Percentiles rank a stretch among this genome's conserved stretches.
These are phyloP conservation scores for Heliconius melpomene DNA, from an alignment of 1,140 invertebrate species.

Conservation along the genomic window DNA sequence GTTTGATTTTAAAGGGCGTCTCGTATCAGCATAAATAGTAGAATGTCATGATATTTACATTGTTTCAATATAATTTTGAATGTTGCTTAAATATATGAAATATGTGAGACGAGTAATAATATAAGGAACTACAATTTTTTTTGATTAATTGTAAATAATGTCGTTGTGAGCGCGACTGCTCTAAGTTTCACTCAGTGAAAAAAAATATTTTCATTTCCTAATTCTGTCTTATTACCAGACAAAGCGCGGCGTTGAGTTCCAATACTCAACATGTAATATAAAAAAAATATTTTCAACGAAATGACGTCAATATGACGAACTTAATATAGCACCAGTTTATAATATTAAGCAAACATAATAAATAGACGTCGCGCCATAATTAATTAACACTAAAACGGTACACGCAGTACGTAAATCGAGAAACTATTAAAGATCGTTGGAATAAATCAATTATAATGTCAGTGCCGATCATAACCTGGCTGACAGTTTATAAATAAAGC, in stretches of 20 bases:
- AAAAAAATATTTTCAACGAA: background rate
- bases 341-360: conserved; percentile 15
- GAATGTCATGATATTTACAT: background rate
- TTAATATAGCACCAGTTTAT: background rate
- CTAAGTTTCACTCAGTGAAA: no score
- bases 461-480: conserved; percentile 22
- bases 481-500: conserved; percentile 21
- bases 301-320: background rate
- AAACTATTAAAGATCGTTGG: conserved; percentile 27
- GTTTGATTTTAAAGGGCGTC: background rate
- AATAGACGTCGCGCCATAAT: conserved; percentile 12
- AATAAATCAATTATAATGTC: conserved; percentile 36
- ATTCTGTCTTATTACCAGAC: no score
- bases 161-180: no score
- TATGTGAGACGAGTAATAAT: no score
- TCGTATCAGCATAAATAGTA: background rate
- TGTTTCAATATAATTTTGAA: background rate
- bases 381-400: conserved; percentile 22
- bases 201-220: no score
- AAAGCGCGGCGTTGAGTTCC: no score
- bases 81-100: no score
- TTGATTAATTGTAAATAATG: no score
- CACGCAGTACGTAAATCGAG: conserved; percentile 28
- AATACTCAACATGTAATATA: no score
- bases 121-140: no score